These are phyloP conservation scores for Psammodynastes pulverulentus DNA, from an alignment of 2,113 vertebrate genomes.

Conservation along the genomic window DNA sequence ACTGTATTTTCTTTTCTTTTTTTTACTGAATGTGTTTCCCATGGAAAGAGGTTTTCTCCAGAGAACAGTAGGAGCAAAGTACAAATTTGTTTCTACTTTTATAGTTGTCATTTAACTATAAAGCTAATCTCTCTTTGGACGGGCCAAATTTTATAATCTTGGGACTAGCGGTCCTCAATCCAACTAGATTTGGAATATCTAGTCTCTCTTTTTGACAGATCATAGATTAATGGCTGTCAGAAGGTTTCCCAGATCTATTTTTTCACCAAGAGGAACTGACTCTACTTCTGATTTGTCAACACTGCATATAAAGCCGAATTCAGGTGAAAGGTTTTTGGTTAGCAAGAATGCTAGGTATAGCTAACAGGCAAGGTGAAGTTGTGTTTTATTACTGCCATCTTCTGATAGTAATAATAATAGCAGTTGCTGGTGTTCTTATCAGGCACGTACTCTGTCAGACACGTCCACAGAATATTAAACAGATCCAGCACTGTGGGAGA, in stretches of 20 bases:
- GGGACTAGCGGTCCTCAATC: conserved; percentile 13
- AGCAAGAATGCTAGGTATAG: background rate
- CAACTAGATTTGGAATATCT: conserved; percentile 47
- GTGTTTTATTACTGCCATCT: conserved; percentile 65
- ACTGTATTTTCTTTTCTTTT: background rate
- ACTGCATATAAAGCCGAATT: background rate
- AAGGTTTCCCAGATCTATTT: conserved; percentile 39
- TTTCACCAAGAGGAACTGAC: conserved; percentile 37
- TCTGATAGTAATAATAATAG: conserved; percentile 25
- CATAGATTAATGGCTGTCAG: conserved; percentile 26
- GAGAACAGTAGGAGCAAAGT: background rate
- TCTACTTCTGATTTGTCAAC: conserved; percentile 19
- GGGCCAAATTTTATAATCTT: background rate
- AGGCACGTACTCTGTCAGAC: too few relatives aligned
- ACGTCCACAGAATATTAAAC: background rate
- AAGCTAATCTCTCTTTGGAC: background rate
- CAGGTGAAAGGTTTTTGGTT: background rate
- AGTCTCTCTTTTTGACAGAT: conserved; percentile 46
- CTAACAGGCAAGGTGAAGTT: conserved; percentile 14
- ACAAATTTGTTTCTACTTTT: background rate
- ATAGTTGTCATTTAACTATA: background rate
- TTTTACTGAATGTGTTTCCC: background rate
- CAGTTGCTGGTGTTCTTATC: conserved; percentile 1
- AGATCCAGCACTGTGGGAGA: background rate
- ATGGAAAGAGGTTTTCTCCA: background rate